Percentiles rank a stretch among this genome's conserved stretches.
Evolutionary conservation across 2,888 invertebrate genomes (phyloP).

Genomic region (Seira ritae): DNA sequence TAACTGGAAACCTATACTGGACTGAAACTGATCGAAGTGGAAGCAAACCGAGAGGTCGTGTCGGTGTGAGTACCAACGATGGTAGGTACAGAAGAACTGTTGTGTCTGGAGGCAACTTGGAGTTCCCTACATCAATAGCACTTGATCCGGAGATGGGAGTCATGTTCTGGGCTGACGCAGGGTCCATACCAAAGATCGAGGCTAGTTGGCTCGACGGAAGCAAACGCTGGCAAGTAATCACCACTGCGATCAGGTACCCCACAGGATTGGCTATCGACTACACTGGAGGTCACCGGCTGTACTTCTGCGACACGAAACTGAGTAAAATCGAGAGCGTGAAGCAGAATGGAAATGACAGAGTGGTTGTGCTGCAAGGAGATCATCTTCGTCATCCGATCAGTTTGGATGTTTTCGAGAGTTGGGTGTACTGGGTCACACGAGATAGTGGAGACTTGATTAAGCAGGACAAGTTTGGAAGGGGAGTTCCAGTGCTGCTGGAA

Average conservation of each 20-base stretch:
- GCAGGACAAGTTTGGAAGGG: slow-evolving; percentile 98
- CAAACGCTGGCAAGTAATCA: slow-evolving; percentile 87
- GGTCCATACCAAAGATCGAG: slow-evolving; percentile 92
- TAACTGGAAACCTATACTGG: slow-evolving; percentile 96
- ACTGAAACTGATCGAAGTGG: slow-evolving; percentile 86
- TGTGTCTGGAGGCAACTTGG: slow-evolving; percentile 83
- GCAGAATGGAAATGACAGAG: slow-evolving; percentile 87
- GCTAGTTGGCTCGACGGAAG: slow-evolving; percentile 98
- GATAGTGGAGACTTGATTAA: slow-evolving; percentile 90
- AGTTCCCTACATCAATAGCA: slow-evolving; percentile 91
- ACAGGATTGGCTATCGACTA: slow-evolving; percentile 94
- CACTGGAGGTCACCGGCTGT: slow-evolving; percentile 91
- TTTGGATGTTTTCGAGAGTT: slow-evolving; percentile 95
- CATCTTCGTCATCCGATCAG: slow-evolving; percentile 86
- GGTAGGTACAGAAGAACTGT: slow-evolving; percentile 91
- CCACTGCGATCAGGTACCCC: slow-evolving; percentile 89
- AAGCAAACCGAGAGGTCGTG: slow-evolving; percentile 78
- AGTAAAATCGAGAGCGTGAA: slow-evolving; percentile 92
- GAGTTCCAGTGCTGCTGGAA: slow-evolving; percentile 89
- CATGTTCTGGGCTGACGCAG: slow-evolving; percentile 96
- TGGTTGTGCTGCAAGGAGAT: slow-evolving; percentile 83
- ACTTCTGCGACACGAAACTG: slow-evolving; percentile 96
- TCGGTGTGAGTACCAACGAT: slow-evolving; percentile 92
- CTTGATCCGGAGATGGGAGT: slow-evolving; percentile 89
- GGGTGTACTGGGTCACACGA: slow-evolving; percentile 94